Evolutionary conservation across 1,140 invertebrate species (phyloP), one percentile per base, ranked within the genome.

Genomic region (Episyrphus balteatus): DNA sequence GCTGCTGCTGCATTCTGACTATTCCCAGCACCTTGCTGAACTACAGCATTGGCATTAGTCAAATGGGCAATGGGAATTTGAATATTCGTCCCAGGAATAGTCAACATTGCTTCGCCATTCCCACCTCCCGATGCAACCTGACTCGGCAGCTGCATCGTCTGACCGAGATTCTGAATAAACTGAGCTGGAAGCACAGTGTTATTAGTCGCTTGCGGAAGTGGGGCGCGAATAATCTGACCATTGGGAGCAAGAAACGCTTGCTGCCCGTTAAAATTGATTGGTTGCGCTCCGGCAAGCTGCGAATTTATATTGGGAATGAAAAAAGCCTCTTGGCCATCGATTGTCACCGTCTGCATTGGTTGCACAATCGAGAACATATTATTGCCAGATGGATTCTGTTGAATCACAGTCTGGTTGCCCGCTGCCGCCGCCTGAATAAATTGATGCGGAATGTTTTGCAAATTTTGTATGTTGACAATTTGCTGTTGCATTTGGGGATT

Each of bases 251-350:
- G 61, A 30, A 77, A 64, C 7, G 73, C 71, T 55, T 71, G 73
- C 44, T 68, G 66, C 1, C 62, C 62, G 40, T 67, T 67, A 7
- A 67, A 57, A 33, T 66, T 66, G 1, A 68, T 55, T 0, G 62
- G 51, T 33, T 68, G 66, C 0, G 62, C 54, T 1, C 62, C 55
- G 13, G 57, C 53, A 9, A 57, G 32, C 37, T 67, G 65, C 0
- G 63, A 43, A 39, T 59, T 64, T 34, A 46, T 47, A 50, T 68
- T 68, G 39, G 87, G 89, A 59, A 92, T 88, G 64, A 93, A 88
- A 18, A 94, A 75, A 0, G 89, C 88, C 61, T 94, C 92, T 61
- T 93, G 90, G 0, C 90, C 90, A 68, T 93, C 90, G 7, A 94
- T 85, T 17, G 87, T 92, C 9, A 95, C 84, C 1, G 88, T 86